Evolutionary conservation across 1,140 invertebrate genomes (phyloP).

Genomic region (Drosophila nikananu): DNA sequence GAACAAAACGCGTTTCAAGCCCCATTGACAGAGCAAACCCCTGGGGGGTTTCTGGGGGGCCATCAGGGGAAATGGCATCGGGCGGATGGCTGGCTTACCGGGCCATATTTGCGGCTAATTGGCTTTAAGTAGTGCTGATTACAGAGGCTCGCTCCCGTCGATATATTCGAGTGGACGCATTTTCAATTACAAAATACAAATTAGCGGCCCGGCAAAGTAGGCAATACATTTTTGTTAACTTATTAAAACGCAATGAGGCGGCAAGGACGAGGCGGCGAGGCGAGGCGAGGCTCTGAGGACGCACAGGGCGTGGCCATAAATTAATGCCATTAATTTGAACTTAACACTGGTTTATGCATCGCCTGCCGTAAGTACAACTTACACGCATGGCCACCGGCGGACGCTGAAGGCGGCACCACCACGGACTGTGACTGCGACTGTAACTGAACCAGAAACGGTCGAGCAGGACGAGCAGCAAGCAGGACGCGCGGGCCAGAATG

Average conservation of each 20-base stretch:
- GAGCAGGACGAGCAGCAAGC: constrained; percentile 1
- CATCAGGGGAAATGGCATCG: background rate
- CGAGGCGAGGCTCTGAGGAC: background rate
- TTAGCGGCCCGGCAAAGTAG: constrained; percentile 63
- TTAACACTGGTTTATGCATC: constrained; percentile 80
- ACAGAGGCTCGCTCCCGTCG: constrained; percentile 56
- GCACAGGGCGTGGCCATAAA: constrained; percentile 58
- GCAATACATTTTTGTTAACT: constrained; percentile 79
- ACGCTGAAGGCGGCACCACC: constrained; percentile 13
- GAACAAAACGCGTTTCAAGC: constrained; percentile 78
- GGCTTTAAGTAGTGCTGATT: constrained; percentile 82
- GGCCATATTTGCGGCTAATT: constrained; percentile 82
- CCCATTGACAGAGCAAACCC: constrained; percentile 59
- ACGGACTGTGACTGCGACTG: constrained; percentile 4
- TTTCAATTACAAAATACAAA: constrained; percentile 83
- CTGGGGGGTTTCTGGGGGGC: background rate
- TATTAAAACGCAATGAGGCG: constrained; percentile 66
- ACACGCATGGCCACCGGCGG: constrained; percentile 53
- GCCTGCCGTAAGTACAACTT: constrained; percentile 65
- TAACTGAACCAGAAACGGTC: constrained; percentile 16
- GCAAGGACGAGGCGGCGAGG: background rate
- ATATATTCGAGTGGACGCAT: constrained; percentile 51
- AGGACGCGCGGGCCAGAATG: constrained; percentile 20
- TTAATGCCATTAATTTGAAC: constrained; percentile 81
- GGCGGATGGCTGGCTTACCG: constrained; percentile 55